Percentiles rank a stretch among this genome's conserved stretches.
Conservation (phyloP, 2,888 invertebrate species). For the Dryocosmus kuriphilus region DNA sequence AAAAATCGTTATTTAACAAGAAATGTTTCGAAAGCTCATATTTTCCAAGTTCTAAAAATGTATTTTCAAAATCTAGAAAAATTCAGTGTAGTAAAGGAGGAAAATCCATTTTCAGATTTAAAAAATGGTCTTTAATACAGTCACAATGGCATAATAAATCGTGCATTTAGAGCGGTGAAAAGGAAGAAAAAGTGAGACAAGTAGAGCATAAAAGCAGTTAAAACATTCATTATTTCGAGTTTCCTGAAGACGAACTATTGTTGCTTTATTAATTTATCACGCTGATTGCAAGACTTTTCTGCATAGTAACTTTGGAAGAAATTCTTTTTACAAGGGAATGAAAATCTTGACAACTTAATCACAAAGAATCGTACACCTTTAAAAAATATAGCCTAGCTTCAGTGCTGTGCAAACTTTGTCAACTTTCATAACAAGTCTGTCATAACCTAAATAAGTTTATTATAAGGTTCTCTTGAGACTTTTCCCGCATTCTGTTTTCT, state of each 20-base stretch:
- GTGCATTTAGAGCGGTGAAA: background rate
- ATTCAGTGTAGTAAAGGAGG: background rate
- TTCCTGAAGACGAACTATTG: background rate
- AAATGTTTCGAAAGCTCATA: too few relatives aligned
- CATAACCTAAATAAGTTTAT: constrained; percentile 38
- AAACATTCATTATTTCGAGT: background rate
- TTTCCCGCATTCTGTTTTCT: constrained; percentile 36
- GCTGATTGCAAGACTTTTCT: background rate
- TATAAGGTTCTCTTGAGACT: constrained; percentile 30
- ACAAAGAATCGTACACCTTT: background rate
- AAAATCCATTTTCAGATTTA: background rate
- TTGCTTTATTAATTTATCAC: background rate
- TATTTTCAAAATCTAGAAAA: background rate
- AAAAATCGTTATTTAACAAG: too few relatives aligned
- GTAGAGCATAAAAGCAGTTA: background rate
- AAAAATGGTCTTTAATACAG: background rate
- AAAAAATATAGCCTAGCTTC: background rate
- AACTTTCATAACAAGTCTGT: constrained; percentile 22
- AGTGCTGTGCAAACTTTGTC: background rate
- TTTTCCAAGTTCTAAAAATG: background rate
- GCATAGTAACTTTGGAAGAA: background rate
- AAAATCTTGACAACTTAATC: constrained; percentile 1
- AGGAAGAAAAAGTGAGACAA: background rate
- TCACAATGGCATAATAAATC: background rate
- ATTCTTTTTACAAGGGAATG: background rate